Percentiles rank a stretch among this genome's conserved stretches.
These are phyloP conservation scores for Bombus pyrosoma DNA, from an alignment of 1,140 invertebrate genomes.

Conservation along the genomic window DNA sequence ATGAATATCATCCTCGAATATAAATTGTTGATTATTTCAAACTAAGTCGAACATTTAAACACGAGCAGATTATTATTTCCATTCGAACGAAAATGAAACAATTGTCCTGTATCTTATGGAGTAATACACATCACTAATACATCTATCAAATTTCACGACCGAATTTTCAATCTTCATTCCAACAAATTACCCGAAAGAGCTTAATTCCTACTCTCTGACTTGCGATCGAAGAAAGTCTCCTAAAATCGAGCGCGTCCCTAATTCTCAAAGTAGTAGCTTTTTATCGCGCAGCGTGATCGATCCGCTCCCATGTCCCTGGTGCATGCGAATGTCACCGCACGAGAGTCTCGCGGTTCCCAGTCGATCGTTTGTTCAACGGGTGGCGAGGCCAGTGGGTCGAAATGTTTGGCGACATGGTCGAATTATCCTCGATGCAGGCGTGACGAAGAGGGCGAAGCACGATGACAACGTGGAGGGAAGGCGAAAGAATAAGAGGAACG, in stretches of 20 bases:
- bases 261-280: neutral
- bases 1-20: too few relatives aligned
- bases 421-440: constrained; percentile 2
- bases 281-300: neutral
- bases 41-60: too few relatives aligned
- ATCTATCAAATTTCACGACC: too few relatives aligned
- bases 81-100: too few relatives aligned
- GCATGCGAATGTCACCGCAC: constrained; percentile 33
- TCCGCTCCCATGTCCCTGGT: constrained; percentile 21
- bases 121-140: too few relatives aligned
- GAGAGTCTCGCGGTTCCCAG: constrained; percentile 26
- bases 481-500: constrained; percentile 53
- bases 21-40: too few relatives aligned
- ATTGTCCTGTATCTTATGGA: too few relatives aligned
- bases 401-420: constrained; percentile 34
- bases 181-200: neutral
- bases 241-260: neutral
- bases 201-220: neutral
- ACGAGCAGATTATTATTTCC: too few relatives aligned
- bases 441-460: neutral
- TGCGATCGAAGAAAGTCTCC: neutral
- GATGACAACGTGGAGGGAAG: neutral
- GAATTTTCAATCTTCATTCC: too few relatives aligned
- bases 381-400: constrained; percentile 34
- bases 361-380: constrained; percentile 11